These are phyloP conservation scores for Phoxinus phoxinus DNA, from an alignment of 2,113 vertebrate genomes.

Conservation along the genomic window DNA sequence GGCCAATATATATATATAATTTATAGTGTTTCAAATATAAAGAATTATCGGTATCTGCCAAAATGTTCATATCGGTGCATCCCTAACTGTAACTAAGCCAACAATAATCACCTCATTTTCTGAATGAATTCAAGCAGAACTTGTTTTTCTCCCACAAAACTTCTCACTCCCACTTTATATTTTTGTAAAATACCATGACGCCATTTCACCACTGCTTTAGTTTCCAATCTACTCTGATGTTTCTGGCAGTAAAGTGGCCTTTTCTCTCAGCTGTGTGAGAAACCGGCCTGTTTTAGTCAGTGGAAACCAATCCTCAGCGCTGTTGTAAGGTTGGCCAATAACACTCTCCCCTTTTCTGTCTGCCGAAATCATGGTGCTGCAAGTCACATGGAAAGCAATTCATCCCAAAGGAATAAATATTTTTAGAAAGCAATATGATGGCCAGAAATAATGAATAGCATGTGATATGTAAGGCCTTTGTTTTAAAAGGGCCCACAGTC, in stretches of 20 bases:
- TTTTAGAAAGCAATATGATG: conserved; percentile 66
- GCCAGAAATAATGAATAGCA: conserved; percentile 61
- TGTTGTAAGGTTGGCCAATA: conserved; percentile 69
- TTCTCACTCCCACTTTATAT: conserved; percentile 37
- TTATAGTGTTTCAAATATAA: no score
- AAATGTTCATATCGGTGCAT: no score
- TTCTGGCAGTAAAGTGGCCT: conserved; percentile 69
- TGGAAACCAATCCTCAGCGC: conserved; percentile 72
- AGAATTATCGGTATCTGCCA: no score
- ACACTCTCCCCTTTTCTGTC: conserved; percentile 61
- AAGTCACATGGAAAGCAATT: conserved; percentile 65
- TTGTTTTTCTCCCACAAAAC: background rate
- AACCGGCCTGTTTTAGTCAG: conserved; percentile 75
- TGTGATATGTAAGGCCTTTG: conserved; percentile 34
- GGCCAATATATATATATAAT: no score
- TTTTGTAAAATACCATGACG: conserved; percentile 53
- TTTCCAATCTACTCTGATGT: conserved; percentile 69
- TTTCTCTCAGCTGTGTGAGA: conserved; percentile 68
- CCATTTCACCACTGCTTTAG: conserved; percentile 53
- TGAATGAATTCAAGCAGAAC: background rate
- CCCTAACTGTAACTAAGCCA: background rate
- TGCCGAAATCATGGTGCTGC: conserved; percentile 35
- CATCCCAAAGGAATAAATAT: conserved; percentile 67
- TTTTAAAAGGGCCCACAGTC: no score
- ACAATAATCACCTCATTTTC: background rate